A percentile compares a stretch with the other conserved stretches of the same genome.
Conservation (phyloP, 64 coral and sea anemone genomes). For the Orbicella faveolata region DNA sequence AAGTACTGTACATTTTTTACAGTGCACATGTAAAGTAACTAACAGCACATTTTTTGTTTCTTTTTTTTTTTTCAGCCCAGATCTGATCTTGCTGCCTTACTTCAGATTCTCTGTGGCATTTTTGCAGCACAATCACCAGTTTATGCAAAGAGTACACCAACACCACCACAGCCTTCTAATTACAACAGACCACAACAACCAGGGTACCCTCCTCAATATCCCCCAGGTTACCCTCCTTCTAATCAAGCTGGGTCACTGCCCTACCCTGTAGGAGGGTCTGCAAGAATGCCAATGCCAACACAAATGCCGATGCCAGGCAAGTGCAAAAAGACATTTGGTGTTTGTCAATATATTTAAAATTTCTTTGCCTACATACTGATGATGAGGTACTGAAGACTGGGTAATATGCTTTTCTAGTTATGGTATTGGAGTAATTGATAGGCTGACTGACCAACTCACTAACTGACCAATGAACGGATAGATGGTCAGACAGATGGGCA, state of each 20-base stretch:
- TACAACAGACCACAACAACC: slow-evolving; percentile 4
- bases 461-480: too few relatives aligned
- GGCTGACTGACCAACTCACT: too few relatives aligned
- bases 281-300: slow-evolving; percentile 67
- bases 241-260: slow-evolving; percentile 42
- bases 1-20: too few relatives aligned
- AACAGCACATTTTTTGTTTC: neutral
- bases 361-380: too few relatives aligned
- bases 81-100: slow-evolving; percentile 80
- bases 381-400: too few relatives aligned
- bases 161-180: slow-evolving; percentile 32
- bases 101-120: slow-evolving; percentile 78
- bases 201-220: slow-evolving; percentile 31
- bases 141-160: slow-evolving; percentile 55
- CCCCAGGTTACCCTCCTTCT: slow-evolving; percentile 34
- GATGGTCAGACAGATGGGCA: too few relatives aligned
- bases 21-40: neutral
- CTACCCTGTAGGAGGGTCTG: slow-evolving; percentile 43
- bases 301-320: slow-evolving; percentile 71
- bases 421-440: too few relatives aligned
- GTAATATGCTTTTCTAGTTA: too few relatives aligned
- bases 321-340: neutral
- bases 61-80: slow-evolving; percentile 75
- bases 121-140: slow-evolving; percentile 91
- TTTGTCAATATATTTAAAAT: neutral